phyloP scores from a whole-genome alignment of 2,797 vertebrate species.

The Merluccius polli region DNA sequence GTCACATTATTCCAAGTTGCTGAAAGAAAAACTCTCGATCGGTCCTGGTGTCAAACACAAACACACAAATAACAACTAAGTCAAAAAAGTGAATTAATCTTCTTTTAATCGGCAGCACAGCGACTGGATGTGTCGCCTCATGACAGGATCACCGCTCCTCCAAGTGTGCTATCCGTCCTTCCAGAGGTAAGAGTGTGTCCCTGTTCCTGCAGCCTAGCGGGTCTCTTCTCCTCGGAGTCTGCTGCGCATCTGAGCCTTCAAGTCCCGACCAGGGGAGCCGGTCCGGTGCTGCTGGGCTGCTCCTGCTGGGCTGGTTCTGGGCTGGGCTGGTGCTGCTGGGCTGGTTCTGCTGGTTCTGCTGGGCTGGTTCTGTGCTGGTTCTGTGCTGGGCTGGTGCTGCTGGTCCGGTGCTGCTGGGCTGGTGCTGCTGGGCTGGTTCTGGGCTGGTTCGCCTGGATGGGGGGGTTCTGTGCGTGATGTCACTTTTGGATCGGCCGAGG shows the following conservation, averaged over 20 bases:
- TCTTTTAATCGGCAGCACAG: slow-evolving; percentile 12
- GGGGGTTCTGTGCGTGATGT: slow-evolving; percentile 80
- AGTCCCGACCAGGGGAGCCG: slow-evolving; percentile 34
- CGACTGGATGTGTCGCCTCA: slow-evolving; percentile 30
- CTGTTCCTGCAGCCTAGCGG: not conserved
- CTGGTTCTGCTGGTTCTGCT: slow-evolving; percentile 63
- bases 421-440: too few relatives aligned
- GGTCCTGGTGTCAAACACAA: slow-evolving; percentile 41
- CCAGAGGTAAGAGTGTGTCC: not conserved
- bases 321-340: too few relatives aligned
- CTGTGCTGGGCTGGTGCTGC: too few relatives aligned
- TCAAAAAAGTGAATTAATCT: not conserved
- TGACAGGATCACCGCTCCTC: slow-evolving; percentile 23
- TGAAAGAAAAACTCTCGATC: slow-evolving; percentile 30
- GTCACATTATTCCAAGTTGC: slow-evolving; percentile 54
- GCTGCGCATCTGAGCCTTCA: slow-evolving; percentile 39
- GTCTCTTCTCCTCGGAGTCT: not conserved
- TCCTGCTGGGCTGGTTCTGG: slow-evolving; percentile 75
- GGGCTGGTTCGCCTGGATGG: slow-evolving; percentile 66
- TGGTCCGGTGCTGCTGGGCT: slow-evolving; percentile 39
- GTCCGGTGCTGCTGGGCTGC: slow-evolving; percentile 37
- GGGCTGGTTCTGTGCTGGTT: slow-evolving; percentile 75
- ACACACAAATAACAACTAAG: not conserved
- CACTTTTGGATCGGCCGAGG: slow-evolving; percentile 67
- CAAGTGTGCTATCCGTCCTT: not conserved